Evolutionary conservation across 2,797 vertebrate species (phyloP), one percentile per base, ranked within the genome.

Genomic region (Furcifer pardalis): DNA sequence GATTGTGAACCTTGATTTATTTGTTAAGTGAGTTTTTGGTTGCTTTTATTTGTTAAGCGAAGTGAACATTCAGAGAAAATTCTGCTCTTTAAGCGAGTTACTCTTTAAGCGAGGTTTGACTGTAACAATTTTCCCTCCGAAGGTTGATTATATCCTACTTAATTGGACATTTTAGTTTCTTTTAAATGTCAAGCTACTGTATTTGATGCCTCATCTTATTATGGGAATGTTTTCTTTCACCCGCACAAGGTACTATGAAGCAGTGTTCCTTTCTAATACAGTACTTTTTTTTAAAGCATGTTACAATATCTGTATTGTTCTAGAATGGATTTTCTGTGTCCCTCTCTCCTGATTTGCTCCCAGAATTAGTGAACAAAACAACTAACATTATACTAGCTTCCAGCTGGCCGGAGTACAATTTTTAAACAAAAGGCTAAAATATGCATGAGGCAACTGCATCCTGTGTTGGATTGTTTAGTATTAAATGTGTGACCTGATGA

Each of bases 391-490:
- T 89, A 90, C 88, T 83, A 87, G 84, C 89, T 90, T 94, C 96
- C 94, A 96, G 86, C 92, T 96, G 95, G 93, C 94, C 94, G 88
- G 91, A 92, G 68, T 91, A 89, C 92, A 95, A 95, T 92, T 90
- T 92, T 91, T 89, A 62, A 96, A 97, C 96, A 96, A 97, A 96
- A 95, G 95, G 91, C 92, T 94, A 94, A 95, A 96, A 95, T 97
- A 96, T 93, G 93, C 93, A 89, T 87, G 84, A 93, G 94, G 94
- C 95, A 96, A 95, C 96, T 97, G 95, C 94, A 93, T 88, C 91
- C 83, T 89, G 46, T 93, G 80, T 95, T 94, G 90, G 94, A 95
- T 94, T 96, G 94, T 77, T 82, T 93, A 93, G 87, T 90, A 89
- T 95, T 93, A 85, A 93, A 96, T 94, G 88, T 93, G 82, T 95